Conservation (phyloP, 2,113 vertebrate genomes). For the Myiagra hebetior region DNA sequence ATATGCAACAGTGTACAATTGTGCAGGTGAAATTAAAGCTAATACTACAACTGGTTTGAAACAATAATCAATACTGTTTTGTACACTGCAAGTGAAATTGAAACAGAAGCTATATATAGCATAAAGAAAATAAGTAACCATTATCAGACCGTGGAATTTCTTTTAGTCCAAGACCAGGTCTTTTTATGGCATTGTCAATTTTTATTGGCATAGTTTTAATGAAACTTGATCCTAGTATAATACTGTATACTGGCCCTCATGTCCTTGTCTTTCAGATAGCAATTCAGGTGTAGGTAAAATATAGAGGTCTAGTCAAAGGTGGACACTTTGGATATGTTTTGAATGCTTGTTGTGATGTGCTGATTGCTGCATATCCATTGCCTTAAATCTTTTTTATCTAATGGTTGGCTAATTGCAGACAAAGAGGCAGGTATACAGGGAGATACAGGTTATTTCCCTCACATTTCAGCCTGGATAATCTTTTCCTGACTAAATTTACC, state of each 20-base stretch:
- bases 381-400: not conserved
- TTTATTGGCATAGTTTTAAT: not conserved
- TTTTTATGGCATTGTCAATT: not conserved
- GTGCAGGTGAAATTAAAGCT: not conserved
- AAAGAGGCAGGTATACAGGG: not conserved
- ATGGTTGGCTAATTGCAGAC: not conserved
- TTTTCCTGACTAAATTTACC: not conserved
- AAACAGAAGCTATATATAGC: not conserved
- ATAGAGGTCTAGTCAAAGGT: not conserved
- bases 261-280: not conserved
- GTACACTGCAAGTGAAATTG: not conserved
- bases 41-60: not conserved
- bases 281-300: not conserved
- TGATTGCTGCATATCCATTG: not conserved
- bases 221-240: not conserved
- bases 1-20: not conserved
- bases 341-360: not conserved
- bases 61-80: not conserved
- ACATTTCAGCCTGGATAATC: not conserved
- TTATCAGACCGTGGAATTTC: not conserved
- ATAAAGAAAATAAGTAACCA: not conserved
- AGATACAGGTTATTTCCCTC: not conserved
- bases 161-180: not conserved
- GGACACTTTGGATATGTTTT: not conserved
- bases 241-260: not conserved